phyloP scores from a whole-genome alignment of 2,113 vertebrate genomes.

The Suricata suricatta region DNA sequence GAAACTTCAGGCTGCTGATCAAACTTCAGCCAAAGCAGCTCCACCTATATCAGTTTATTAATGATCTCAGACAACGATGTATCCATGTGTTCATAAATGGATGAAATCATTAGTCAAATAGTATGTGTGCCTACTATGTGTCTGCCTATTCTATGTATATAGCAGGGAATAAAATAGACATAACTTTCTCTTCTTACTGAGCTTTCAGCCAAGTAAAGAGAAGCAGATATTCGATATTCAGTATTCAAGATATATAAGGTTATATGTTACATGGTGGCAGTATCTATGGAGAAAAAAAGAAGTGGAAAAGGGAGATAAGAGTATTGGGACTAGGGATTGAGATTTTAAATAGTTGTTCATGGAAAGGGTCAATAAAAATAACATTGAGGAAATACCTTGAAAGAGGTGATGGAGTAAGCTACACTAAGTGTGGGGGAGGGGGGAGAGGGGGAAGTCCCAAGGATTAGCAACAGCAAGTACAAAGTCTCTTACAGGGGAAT shows the following conservation, averaged over 20 bases:
- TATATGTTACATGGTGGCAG: not conserved
- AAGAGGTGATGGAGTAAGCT: not conserved
- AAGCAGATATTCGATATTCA: not conserved
- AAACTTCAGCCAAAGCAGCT: conserved; percentile 16
- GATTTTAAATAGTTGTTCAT: conserved; percentile 16
- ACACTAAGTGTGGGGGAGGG: not conserved
- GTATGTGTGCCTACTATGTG: not conserved
- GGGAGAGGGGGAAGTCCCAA: not conserved
- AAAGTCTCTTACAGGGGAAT: not conserved
- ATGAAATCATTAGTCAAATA: conserved; percentile 1
- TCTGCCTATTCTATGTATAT: not conserved
- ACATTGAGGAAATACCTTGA: not conserved
- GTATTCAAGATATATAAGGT: not conserved
- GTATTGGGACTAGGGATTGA: not conserved
- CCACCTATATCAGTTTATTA: not conserved
- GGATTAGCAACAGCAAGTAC: not conserved
- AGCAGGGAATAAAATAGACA: not conserved
- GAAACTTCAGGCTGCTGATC: not conserved
- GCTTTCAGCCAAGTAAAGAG: not conserved
- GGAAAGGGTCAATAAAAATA: not conserved
- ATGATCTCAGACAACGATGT: not conserved
- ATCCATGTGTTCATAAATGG: not conserved
- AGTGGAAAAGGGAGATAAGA: not conserved
- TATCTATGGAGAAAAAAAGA: not conserved
- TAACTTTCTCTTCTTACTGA: not conserved